Conservation (phyloP, 2,797 vertebrate genomes). For the Micropoecilia bifurca region DNA sequence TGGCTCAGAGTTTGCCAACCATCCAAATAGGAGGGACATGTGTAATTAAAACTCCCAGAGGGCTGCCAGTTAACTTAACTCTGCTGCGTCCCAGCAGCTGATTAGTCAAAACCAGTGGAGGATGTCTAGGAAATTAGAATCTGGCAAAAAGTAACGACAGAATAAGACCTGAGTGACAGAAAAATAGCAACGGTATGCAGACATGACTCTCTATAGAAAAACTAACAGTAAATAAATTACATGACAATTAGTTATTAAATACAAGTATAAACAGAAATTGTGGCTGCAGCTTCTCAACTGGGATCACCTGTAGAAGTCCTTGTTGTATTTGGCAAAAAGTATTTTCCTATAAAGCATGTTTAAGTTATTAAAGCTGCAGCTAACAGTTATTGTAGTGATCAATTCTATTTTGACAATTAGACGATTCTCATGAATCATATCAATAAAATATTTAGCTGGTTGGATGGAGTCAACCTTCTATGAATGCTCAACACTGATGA, state of each 20-base stretch:
- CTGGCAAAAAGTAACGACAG: neutral
- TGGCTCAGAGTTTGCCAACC: constrained; percentile 43
- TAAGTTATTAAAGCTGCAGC: neutral
- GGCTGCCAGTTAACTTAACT: constrained; percentile 40
- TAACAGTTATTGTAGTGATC: neutral
- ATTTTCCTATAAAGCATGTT: neutral
- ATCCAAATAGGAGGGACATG: constrained; percentile 45
- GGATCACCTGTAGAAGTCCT: neutral
- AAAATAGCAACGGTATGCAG: neutral
- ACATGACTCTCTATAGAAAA: neutral
- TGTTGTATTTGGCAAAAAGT: neutral
- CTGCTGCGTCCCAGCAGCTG: constrained; percentile 39
- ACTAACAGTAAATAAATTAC: neutral
- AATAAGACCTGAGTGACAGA: neutral
- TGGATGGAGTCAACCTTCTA: neutral
- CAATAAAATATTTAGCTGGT: neutral
- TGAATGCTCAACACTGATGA: neutral
- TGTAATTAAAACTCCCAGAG: constrained; percentile 51
- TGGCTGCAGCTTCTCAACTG: neutral
- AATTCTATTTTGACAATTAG: no score
- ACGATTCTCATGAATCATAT: neutral
- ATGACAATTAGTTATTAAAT: neutral
- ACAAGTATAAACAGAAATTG: neutral
- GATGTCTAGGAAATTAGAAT: constrained; percentile 10
- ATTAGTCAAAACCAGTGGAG: constrained; percentile 30